A percentile compares a stretch with the other conserved stretches of the same genome.
These are phyloP conservation scores for Drosophila barbarae DNA, from an alignment of 2,888 invertebrate genomes.

Conservation along the genomic window DNA sequence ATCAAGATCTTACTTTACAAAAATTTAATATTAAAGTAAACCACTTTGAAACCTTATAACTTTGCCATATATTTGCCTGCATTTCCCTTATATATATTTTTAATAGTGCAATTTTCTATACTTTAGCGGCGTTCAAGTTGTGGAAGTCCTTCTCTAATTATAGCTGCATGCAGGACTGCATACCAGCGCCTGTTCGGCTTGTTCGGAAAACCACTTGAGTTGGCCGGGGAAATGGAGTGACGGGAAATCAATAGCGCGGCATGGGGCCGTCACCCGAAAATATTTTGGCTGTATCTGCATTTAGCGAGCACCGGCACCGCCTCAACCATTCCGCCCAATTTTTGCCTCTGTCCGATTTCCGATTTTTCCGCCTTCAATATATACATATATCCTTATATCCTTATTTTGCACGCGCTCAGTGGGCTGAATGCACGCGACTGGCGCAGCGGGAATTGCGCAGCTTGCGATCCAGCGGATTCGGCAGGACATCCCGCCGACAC, in stretches of 20 bases:
- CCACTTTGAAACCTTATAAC: background rate
- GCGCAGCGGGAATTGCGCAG: constrained; percentile 40
- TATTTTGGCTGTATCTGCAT: constrained; percentile 22
- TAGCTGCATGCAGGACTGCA: background rate
- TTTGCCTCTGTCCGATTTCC: background rate
- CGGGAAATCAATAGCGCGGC: constrained; percentile 42
- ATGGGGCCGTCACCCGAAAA: constrained; percentile 19
- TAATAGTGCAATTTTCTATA: too few relatives aligned
- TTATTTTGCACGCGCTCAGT: constrained; percentile 59
- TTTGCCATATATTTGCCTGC: background rate
- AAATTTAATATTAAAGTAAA: background rate
- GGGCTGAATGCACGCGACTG: constrained; percentile 66
- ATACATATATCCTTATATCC: background rate
- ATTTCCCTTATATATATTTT: background rate
- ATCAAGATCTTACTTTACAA: too few relatives aligned
- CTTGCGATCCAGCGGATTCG: constrained; percentile 21
- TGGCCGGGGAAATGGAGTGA: constrained; percentile 24
- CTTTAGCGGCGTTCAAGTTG: background rate
- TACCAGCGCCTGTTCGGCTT: background rate
- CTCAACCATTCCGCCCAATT: constrained; percentile 2
- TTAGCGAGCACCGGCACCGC: constrained; percentile 25
- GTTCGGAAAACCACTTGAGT: constrained; percentile 23
- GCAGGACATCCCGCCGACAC: constrained; percentile 30
- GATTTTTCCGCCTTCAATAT: background rate
- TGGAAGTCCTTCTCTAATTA: constrained; percentile 10